phyloP scores from a whole-genome alignment of 2,113 vertebrate genomes.

The Cariama cristata region DNA sequence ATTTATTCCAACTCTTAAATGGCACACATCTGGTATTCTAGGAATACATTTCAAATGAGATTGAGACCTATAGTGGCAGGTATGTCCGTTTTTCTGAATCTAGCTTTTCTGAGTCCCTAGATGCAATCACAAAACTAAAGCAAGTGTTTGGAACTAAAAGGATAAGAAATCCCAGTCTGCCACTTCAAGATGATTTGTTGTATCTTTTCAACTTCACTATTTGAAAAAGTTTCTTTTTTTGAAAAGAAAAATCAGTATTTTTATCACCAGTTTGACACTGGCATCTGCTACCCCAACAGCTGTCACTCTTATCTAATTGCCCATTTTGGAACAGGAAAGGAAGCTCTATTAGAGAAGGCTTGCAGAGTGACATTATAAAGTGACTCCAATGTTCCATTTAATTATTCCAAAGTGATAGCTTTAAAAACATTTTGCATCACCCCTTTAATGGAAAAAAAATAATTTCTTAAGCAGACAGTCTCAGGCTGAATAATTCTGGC shows the following conservation, averaged over 20 bases:
- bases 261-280: background rate
- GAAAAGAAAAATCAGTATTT: background rate
- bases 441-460: background rate
- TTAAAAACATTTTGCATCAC: conserved; percentile 3
- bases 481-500: background rate
- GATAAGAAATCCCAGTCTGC: background rate
- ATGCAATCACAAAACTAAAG: background rate
- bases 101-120: background rate
- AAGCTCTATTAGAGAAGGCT: background rate
- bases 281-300: background rate
- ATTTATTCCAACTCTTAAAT: background rate
- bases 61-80: background rate
- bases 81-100: background rate
- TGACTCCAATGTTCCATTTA: background rate
- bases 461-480: background rate
- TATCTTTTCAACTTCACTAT: background rate
- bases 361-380: background rate
- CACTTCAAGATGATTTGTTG: background rate
- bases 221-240: background rate
- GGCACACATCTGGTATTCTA: background rate
- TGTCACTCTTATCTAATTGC: background rate
- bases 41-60: background rate
- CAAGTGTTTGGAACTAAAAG: background rate
- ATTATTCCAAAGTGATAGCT: background rate
- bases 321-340: background rate